Conservation (phyloP, 2,888 invertebrate species). For the Abrostola triplasia region DNA sequence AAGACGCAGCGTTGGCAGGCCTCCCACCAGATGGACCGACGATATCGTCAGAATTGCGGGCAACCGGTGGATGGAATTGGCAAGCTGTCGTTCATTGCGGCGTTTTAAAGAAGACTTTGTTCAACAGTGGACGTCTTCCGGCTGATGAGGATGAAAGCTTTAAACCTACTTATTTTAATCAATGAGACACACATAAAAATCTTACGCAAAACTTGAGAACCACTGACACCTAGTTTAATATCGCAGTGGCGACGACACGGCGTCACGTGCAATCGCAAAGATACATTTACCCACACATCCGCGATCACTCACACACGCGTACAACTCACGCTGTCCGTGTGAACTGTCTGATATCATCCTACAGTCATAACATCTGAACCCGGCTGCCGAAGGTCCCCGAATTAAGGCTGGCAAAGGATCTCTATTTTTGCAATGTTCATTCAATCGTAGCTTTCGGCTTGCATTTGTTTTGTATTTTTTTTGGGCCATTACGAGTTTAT, state of each 20-base stretch:
- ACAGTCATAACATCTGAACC: constrained; percentile 49
- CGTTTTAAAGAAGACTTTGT: too few species aligned
- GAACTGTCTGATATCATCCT: constrained; percentile 57
- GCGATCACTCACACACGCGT: constrained; percentile 42
- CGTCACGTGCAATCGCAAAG: constrained; percentile 81
- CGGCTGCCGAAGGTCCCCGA: constrained; percentile 19
- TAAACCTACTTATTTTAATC: too few species aligned
- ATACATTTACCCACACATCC: constrained; percentile 71
- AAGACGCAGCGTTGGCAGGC: too few species aligned
- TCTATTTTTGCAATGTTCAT: constrained; percentile 22
- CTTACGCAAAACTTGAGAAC: constrained; percentile 56
- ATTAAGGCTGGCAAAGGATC: constrained; percentile 24
- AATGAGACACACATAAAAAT: not conserved
- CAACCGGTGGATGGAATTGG: too few species aligned
- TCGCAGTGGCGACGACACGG: constrained; percentile 79
- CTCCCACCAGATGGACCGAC: too few species aligned
- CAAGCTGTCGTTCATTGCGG: too few species aligned
- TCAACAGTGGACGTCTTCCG: too few species aligned
- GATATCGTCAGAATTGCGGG: too few species aligned
- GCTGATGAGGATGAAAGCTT: too few species aligned
- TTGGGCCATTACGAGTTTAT: not conserved
- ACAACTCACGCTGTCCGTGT: constrained; percentile 58
- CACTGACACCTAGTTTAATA: constrained; percentile 79
- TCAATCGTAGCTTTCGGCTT: constrained; percentile 10
- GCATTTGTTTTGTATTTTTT: not conserved